These are phyloP conservation scores for Chalcosyrphus nemorum DNA, from an alignment of 2,888 invertebrate genomes.

Conservation along the genomic window DNA sequence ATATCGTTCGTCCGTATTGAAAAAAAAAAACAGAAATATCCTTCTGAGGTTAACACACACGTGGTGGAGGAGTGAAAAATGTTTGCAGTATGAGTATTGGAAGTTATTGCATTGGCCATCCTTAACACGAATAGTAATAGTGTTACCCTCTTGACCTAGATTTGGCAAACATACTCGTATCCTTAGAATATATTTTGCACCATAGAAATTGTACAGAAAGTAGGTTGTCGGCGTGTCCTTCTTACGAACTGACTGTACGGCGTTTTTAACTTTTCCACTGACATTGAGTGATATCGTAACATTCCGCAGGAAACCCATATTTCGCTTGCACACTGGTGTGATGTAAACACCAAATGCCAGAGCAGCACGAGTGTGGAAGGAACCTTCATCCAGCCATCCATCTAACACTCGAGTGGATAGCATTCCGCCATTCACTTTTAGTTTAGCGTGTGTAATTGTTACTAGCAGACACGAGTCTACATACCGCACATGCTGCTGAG, in stretches of 20 bases:
- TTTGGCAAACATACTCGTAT: not conserved
- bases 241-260: conserved; percentile 28
- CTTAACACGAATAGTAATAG: conserved; percentile 6
- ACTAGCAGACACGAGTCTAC: conserved; percentile 39
- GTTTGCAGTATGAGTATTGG: no score
- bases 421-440: conserved; percentile 36
- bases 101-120: conserved; percentile 19
- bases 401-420: conserved; percentile 43
- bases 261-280: conserved; percentile 60
- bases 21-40: conserved; percentile 1
- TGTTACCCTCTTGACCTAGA: conserved; percentile 46
- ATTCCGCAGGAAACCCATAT: conserved; percentile 60
- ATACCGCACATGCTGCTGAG: conserved; percentile 11
- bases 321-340: conserved; percentile 33
- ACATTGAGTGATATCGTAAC: conserved; percentile 68
- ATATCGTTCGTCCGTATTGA: not conserved
- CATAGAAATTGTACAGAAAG: conserved; percentile 27
- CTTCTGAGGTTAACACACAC: no score
- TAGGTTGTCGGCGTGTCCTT: conserved; percentile 46
- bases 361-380: conserved; percentile 26
- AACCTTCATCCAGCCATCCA: conserved; percentile 52
- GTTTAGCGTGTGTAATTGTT: conserved; percentile 69
- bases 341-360: conserved; percentile 41
- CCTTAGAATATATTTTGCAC: not conserved
- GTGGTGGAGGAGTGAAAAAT: no score